These are phyloP conservation scores for Clupea harengus DNA, from an alignment of 2,113 vertebrate species.

Conservation along the genomic window DNA sequence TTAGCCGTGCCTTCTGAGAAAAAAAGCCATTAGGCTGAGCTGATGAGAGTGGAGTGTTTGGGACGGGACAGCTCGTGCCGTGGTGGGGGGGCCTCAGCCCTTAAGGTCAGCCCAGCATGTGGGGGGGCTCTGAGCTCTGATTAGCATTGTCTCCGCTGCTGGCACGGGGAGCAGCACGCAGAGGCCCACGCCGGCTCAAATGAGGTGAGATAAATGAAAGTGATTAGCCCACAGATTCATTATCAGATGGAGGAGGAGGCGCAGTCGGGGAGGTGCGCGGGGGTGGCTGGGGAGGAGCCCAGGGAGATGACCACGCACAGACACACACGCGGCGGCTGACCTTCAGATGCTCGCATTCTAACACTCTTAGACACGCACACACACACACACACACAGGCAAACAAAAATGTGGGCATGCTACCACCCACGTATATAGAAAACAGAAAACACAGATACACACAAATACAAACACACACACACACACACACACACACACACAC, in stretches of 20 bases:
- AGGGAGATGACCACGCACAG: conserved; percentile 49
- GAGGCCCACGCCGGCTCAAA: conserved; percentile 61
- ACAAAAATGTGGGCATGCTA: conserved; percentile 28
- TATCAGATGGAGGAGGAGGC: conserved; percentile 56
- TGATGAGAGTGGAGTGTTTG: not conserved
- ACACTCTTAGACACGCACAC: not conserved
- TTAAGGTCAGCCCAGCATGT: conserved; percentile 56
- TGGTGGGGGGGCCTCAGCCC: conserved; percentile 53
- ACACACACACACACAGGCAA: conserved; percentile 43
- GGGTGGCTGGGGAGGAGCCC: conserved; percentile 49
- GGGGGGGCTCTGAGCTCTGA: not conserved
- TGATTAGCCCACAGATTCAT: conserved; percentile 71
- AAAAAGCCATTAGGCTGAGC: not conserved
- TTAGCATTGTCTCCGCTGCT: not conserved
- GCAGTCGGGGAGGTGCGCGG: conserved; percentile 51
- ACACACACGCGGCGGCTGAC: not conserved
- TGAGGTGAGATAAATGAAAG: conserved; percentile 72
- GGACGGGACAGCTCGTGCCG: not conserved
- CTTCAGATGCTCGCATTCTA: not conserved
- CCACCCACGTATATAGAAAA: no score
- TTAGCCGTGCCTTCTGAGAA: not conserved
- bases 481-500: no score
- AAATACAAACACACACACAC: no score
- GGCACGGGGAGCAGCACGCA: conserved; percentile 27
- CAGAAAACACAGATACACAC: no score